Conservation (phyloP, 2,888 invertebrate genomes). For the Crioceris asparagi region DNA sequence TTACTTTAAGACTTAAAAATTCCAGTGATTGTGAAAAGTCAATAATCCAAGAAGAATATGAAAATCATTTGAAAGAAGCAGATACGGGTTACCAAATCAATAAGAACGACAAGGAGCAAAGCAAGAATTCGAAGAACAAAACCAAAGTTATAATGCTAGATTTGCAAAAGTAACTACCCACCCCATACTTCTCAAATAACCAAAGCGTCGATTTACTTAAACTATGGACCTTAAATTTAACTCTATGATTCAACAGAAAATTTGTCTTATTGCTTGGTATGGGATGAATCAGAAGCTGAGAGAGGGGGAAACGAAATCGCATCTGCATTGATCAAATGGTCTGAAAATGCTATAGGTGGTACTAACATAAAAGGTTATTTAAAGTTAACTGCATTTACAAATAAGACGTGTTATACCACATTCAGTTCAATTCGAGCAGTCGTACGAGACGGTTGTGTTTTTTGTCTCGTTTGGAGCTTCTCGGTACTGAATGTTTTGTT, state of each 20-base stretch:
- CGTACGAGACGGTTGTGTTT: too few relatives aligned
- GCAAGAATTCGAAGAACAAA: conserved; percentile 3
- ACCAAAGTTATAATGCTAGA: conserved; percentile 7
- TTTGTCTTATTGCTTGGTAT: conserved; percentile 10
- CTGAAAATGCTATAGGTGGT: conserved; percentile 5
- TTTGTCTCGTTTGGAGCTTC: too few relatives aligned
- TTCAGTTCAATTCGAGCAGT: too few relatives aligned
- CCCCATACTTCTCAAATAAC: conserved; percentile 1
- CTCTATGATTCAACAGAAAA: conserved; percentile 9
- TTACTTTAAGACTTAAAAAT: conserved; percentile 9
- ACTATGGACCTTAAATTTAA: conserved; percentile 6
- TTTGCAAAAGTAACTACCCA: conserved; percentile 6
- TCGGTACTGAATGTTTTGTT: too few relatives aligned
- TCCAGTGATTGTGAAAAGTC: conserved; percentile 7
- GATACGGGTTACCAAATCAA: conserved; percentile 9
- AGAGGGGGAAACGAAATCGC: conserved; percentile 17
- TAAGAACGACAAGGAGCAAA: conserved; percentile 5
- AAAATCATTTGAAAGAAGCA: conserved; percentile 9
- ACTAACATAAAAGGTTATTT: too few relatives aligned
- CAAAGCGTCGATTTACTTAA: conserved; percentile 7
- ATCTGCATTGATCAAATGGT: conserved; percentile 16
- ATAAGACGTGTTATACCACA: too few relatives aligned
- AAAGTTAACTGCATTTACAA: too few relatives aligned
- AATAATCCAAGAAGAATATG: conserved; percentile 7
- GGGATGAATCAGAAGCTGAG: conserved; percentile 16